Evolutionary conservation across 2,888 invertebrate species (phyloP), one percentile per base, ranked within the genome.

Genomic region (Apodemia zela): DNA sequence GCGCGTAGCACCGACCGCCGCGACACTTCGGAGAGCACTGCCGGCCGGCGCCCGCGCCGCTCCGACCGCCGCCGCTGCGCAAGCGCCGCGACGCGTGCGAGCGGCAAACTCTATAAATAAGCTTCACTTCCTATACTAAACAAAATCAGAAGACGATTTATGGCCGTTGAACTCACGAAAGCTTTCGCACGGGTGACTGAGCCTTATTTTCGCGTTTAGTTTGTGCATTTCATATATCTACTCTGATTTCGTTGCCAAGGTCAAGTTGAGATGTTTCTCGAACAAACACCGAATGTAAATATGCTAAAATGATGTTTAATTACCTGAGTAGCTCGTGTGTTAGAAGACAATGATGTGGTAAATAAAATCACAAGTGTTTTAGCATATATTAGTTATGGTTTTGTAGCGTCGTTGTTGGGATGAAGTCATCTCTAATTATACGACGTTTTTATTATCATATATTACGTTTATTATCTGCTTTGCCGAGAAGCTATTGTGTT

Each of bases 151-250:
- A 85, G 81, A 82, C 82, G 84, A 86, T 85, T 85, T 88, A 89
- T 89, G 90, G 85, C 79, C 88, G 76, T 81, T 89, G 89, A 90
- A 88, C 90, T 80, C 86, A 78, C 78, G 79, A 82, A 82, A 87
- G 80, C 78, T 82, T 83, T 85, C 83, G 72, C 66, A 21, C 42
- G 72, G 69, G 72, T 82, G 80, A 81, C 79, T 79, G 76, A 80
- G 72, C 68, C 66, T 54, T 69, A 70, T 69, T 73, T 75, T 76
- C 67, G 70, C 66, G 67, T 73, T 69, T 65, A 69, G 69, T 70
- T 74, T 67, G 70, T 72, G 67, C 42, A 42, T 47, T 71, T 70
- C 68, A 70, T 21, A 21, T 2, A 21, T 21, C 21, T 21, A 21
- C 65, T 59, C 65, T 57, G 63, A 63, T 74, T 78, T 76, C 74